Conservation (phyloP, 2,113 vertebrate genomes). For the Cercocebus atys region DNA sequence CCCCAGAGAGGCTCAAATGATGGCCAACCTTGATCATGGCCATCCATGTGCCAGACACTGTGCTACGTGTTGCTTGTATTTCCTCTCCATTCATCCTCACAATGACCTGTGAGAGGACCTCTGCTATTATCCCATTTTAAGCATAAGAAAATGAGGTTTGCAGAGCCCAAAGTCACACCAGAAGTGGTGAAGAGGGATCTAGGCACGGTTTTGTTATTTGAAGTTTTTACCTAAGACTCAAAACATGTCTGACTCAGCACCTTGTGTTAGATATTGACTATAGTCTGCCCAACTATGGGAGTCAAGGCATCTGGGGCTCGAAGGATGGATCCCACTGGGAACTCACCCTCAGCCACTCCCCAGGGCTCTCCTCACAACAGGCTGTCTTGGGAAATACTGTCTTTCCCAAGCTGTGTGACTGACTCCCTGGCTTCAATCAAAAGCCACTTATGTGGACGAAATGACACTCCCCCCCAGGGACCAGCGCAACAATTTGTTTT, state of each 20-base stretch:
- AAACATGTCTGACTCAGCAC: not conserved
- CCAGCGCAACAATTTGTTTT: not conserved
- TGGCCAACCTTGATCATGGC: accelerated
- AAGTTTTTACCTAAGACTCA: not conserved
- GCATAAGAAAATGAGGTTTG: not conserved
- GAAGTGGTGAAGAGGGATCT: not conserved
- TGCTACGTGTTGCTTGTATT: accelerated
- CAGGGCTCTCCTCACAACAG: accelerated
- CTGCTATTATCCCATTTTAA: not conserved
- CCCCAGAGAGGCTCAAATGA: not conserved
- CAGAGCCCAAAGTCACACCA: not conserved
- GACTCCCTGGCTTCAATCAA: not conserved
- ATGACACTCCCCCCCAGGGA: slow-evolving; percentile 40
- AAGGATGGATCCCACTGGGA: not conserved
- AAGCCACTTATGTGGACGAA: not conserved
- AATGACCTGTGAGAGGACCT: not conserved
- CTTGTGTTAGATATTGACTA: not conserved
- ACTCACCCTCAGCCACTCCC: accelerated
- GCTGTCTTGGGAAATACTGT: not conserved
- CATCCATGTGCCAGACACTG: accelerated
- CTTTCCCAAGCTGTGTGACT: not conserved
- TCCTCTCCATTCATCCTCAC: not conserved
- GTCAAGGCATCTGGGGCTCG: not conserved
- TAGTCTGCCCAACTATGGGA: accelerated
- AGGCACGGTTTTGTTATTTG: not conserved